A percentile compares a stretch with the other conserved stretches of the same genome.
phyloP scores from a whole-genome alignment of 2,888 invertebrate genomes.

The Rambutsinella grinnellia region DNA sequence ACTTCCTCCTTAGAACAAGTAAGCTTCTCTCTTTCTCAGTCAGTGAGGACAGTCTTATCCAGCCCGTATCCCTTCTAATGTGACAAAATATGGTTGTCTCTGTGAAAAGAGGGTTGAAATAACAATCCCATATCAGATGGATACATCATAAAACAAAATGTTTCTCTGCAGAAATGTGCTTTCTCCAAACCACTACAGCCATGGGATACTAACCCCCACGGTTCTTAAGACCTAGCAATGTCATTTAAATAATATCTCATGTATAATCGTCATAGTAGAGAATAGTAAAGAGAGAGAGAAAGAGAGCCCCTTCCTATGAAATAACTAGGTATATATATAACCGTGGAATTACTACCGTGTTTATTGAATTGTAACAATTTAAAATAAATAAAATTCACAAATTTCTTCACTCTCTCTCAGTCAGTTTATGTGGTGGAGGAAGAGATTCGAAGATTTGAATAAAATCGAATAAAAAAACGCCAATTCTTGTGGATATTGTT shows the following conservation, averaged over 20 bases:
- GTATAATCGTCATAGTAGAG: neutral
- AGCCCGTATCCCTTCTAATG: neutral
- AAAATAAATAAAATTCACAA: neutral
- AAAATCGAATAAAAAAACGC: too few species aligned
- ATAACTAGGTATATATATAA: too few species aligned
- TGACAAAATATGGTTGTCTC: too few species aligned
- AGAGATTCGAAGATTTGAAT: neutral
- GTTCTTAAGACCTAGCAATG: constrained; percentile 21
- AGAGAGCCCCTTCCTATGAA: too few species aligned
- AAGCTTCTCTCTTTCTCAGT: neutral
- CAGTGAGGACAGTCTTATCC: neutral
- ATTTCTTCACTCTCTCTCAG: neutral
- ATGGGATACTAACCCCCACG: constrained; percentile 23
- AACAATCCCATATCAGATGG: neutral
- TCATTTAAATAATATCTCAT: constrained; percentile 41
- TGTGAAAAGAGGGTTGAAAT: too few species aligned
- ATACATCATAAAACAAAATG: neutral
- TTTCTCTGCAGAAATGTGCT: neutral
- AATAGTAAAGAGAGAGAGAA: too few species aligned
- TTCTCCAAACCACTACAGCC: constrained; percentile 2
- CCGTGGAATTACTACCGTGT: neutral
- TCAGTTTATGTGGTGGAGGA: neutral
- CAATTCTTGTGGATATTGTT: too few species aligned
- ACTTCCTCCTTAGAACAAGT: constrained; percentile 22
- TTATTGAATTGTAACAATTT: neutral